Percentiles rank a stretch among this genome's conserved stretches.
These are phyloP conservation scores for Oryzias woworae DNA, from an alignment of 2,113 vertebrate species.

Conservation along the genomic window DNA sequence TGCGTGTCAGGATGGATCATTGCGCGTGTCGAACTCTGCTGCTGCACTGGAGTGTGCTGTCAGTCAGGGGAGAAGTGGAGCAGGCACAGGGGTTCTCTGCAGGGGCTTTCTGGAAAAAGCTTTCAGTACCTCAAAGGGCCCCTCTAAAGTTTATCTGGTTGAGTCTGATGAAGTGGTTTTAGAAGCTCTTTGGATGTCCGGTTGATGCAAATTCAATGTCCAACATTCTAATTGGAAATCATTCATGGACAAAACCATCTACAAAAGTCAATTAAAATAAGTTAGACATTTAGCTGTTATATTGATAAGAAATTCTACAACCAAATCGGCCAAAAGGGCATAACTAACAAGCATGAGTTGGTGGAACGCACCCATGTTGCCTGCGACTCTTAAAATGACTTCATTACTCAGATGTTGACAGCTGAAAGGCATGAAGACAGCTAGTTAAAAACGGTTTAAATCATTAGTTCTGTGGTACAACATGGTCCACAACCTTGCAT, in stretches of 20 bases:
- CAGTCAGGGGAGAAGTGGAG: constrained; percentile 64
- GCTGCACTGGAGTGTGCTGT: constrained; percentile 61
- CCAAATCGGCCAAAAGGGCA: no score
- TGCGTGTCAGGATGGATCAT: constrained; percentile 73
- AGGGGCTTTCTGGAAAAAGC: constrained; percentile 38
- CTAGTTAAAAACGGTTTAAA: no score
- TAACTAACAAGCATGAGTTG: no score
- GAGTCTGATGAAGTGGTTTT: constrained; percentile 26
- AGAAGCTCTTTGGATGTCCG: constrained; percentile 12
- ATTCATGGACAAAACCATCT: constrained; percentile 18
- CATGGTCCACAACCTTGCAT: no score
- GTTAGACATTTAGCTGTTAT: no score
- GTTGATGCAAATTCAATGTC: constrained; percentile 34
- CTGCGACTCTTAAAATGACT: no score
- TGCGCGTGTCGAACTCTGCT: constrained; percentile 47
- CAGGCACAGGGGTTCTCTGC: constrained; percentile 30
- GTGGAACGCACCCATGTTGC: no score
- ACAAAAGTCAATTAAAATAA: no score
- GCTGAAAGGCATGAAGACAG: no score
- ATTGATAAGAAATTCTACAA: no score
- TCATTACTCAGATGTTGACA: no score
- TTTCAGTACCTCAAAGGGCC: constrained; percentile 43
- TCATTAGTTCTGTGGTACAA: no score
- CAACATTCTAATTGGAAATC: constrained; percentile 9
- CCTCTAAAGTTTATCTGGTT: constrained; percentile 38